Evolutionary conservation across 2,113 vertebrate genomes (phyloP).

Genomic region (Trichechus manatus): DNA sequence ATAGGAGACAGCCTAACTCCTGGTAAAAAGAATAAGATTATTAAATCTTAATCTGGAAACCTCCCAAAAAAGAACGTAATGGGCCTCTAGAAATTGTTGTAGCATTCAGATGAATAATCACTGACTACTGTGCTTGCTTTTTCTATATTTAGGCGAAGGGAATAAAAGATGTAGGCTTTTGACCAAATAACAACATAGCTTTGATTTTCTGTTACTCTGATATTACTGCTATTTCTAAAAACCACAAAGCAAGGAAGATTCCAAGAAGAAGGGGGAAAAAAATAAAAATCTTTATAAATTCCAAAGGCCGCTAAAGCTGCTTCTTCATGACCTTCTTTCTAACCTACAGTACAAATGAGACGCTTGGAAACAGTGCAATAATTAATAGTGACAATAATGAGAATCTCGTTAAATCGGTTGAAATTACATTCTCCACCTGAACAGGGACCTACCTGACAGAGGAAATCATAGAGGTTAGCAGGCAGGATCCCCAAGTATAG

Average conservation of each 20-base stretch:
- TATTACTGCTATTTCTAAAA: constrained; percentile 9
- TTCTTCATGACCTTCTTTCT: constrained; percentile 4
- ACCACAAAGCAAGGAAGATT: not conserved
- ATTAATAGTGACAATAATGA: not conserved
- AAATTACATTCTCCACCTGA: constrained; percentile 27
- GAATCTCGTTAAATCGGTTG: not conserved
- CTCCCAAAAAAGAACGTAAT: constrained; percentile 58
- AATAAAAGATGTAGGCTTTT: constrained; percentile 3
- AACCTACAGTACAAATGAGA: not conserved
- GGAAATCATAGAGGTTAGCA: not conserved
- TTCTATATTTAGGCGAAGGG: not conserved
- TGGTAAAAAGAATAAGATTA: constrained; percentile 57
- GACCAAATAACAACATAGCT: not conserved
- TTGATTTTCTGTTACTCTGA: constrained; percentile 36
- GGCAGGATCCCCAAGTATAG: not conserved
- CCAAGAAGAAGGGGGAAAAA: not conserved
- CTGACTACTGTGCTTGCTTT: not conserved
- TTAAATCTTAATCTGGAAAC: constrained; percentile 70
- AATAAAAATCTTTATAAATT: not conserved
- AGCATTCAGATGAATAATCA: constrained; percentile 20
- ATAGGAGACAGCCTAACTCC: constrained; percentile 4
- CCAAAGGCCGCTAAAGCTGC: not conserved
- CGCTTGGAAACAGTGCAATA: not conserved
- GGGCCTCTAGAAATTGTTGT: constrained; percentile 62
- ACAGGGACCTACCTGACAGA: not conserved